phyloP scores from a whole-genome alignment of 1,140 invertebrate species.

The Epicauta chinensis region DNA sequence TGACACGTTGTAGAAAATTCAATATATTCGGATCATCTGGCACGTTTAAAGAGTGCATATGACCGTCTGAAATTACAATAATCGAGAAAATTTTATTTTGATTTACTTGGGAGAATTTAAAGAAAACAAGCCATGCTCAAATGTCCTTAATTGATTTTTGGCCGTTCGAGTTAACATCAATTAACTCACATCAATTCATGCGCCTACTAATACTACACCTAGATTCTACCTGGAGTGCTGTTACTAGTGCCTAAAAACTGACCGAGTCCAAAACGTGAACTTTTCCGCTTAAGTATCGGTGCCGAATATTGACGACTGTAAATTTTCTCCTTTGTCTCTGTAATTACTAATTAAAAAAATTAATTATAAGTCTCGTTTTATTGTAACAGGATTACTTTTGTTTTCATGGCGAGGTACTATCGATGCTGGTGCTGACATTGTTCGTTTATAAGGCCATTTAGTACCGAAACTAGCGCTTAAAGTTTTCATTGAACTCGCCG shows the following conservation, averaged over 20 bases:
- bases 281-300: conserved; percentile 84
- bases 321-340: conserved; percentile 78
- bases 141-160: background rate
- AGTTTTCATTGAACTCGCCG: conserved; percentile 63
- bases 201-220: conserved; percentile 44
- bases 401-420: conserved; percentile 71
- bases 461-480: conserved; percentile 84
- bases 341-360: conserved; percentile 18
- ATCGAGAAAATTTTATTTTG: background rate
- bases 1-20: conserved; percentile 66
- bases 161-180: background rate
- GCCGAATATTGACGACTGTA: conserved; percentile 85
- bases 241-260: conserved; percentile 67
- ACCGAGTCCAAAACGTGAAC: conserved; percentile 83
- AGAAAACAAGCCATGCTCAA: background rate
- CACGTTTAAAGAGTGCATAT: conserved; percentile 67
- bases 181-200: conserved; percentile 31
- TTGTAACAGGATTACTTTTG: conserved; percentile 56
- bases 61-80: conserved; percentile 58
- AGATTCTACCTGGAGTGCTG: conserved; percentile 57
- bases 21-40: conserved; percentile 63
- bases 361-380: conserved; percentile 1
- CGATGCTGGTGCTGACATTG: conserved; percentile 82
- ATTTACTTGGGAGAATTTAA: background rate
- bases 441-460: conserved; percentile 93